Evolutionary conservation across 1,140 invertebrate genomes (phyloP), one percentile per base, ranked within the genome.

Genomic region (Acromyrmex charruanus): DNA sequence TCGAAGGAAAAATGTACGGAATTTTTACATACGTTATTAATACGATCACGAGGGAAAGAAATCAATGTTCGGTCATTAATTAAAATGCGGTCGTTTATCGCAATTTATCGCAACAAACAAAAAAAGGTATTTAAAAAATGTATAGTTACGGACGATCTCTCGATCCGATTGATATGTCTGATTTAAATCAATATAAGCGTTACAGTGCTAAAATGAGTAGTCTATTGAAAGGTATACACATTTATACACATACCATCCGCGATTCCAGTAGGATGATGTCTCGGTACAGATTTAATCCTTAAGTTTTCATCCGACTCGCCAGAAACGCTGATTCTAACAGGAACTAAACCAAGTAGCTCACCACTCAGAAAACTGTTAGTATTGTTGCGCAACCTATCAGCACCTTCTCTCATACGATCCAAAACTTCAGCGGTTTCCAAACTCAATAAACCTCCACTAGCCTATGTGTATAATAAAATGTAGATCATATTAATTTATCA

Each of bases 341-440:
- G 95, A 85, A 95, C 94, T 85, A 95, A 91, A 88, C 94, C 93
- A 87, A 96, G 95, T 91, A 97, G 93, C 93, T 97, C 97, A 77
- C 97, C 96, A 49, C 97, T 97, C 6, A 98, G 94, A 90, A 98
- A 96, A 93, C 97, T 97, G 93, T 98, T 98, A 44, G 97, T 97
- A 92, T 97, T 98, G 93, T 98, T 98, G 49, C 97, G 96, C 80
- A 97, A 96, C 93, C 97, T 96, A 87, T 98, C 97, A 35, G 96
- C 95, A 49, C 96, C 96, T 92, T 97, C 96, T 59, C 96, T 95
- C 87, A 97, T 96, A 91, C 97, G 96, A 92, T 97, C 96, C 7
- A 97, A 95, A 44, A 97, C 96, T 91, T 97, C 97, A 0, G 96
- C 95, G 2, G 96, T 95, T 90, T 97, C 96, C 5, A 96, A 91